Conservation (phyloP, 2,113 vertebrate species). For the Alethe diademata region DNA sequence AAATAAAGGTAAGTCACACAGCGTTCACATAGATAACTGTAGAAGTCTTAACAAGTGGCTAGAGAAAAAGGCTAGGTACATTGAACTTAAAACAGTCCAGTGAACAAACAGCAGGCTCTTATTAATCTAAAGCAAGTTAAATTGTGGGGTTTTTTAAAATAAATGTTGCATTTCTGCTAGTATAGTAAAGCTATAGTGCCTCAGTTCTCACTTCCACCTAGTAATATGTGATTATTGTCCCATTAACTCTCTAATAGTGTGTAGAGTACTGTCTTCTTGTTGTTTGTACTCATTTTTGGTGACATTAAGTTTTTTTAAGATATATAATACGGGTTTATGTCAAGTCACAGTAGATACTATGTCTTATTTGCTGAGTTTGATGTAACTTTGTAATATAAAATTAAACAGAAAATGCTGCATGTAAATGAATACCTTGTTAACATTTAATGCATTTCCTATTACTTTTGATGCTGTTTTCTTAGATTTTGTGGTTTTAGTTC, state of each 20-base stretch:
- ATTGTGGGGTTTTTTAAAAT: accelerated
- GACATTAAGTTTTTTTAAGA: background rate
- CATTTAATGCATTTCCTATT: background rate
- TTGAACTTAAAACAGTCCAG: background rate
- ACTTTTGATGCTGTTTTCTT: background rate
- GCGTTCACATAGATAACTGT: accelerated
- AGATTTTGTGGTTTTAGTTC: background rate
- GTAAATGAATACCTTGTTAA: background rate
- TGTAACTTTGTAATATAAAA: background rate
- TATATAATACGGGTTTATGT: background rate
- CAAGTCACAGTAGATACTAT: background rate
- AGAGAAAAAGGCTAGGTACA: background rate
- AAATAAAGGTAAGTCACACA: background rate
- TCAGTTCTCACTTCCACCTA: background rate
- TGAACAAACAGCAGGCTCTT: background rate
- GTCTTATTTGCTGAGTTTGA: background rate
- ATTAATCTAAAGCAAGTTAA: background rate
- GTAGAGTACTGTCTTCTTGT: background rate
- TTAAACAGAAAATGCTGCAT: background rate
- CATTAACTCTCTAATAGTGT: background rate
- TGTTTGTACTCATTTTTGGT: background rate
- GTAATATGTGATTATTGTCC: background rate
- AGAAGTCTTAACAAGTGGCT: background rate
- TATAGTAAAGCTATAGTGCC: background rate
- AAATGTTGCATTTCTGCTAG: background rate